Conservation (phyloP, 2,888 invertebrate species). For the Campoplex capitator region DNA sequence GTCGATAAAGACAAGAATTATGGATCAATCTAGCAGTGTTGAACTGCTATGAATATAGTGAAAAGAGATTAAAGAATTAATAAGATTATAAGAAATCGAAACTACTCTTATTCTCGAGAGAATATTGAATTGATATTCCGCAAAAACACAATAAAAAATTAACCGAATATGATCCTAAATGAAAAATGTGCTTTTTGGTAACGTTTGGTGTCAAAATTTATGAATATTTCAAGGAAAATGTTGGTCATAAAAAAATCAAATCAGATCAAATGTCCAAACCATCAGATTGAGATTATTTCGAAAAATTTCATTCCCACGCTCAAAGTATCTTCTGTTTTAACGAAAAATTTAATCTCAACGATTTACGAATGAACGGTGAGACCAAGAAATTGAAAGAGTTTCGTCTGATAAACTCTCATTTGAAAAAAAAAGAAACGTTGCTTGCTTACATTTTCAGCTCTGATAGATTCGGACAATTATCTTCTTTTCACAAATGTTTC, state of each 20-base stretch:
- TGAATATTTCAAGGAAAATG: not conserved
- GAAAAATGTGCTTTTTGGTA: not conserved
- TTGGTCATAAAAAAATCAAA: not conserved
- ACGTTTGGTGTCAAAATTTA: not conserved
- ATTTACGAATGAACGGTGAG: not conserved
- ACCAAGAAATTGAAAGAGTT: not conserved
- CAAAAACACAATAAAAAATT: not conserved
- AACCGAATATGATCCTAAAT: not conserved
- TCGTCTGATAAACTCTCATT: not conserved
- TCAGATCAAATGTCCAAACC: not conserved
- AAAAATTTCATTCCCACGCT: not conserved
- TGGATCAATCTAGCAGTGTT: not conserved
- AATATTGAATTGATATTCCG: not conserved
- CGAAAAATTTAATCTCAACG: too few species aligned
- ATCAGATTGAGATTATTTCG: not conserved
- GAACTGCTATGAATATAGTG: not conserved
- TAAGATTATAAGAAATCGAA: not conserved
- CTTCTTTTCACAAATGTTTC: not conserved
- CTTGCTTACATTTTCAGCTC: not conserved
- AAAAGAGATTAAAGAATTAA: not conserved
- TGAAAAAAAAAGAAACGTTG: not conserved
- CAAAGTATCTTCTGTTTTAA: not conserved
- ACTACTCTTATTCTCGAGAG: not conserved
- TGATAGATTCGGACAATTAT: not conserved
- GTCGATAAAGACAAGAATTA: conserved; percentile 34